Percentiles rank a stretch among this genome's conserved stretches.
Evolutionary conservation across 2,113 vertebrate genomes (phyloP).

Genomic region (Parus major): DNA sequence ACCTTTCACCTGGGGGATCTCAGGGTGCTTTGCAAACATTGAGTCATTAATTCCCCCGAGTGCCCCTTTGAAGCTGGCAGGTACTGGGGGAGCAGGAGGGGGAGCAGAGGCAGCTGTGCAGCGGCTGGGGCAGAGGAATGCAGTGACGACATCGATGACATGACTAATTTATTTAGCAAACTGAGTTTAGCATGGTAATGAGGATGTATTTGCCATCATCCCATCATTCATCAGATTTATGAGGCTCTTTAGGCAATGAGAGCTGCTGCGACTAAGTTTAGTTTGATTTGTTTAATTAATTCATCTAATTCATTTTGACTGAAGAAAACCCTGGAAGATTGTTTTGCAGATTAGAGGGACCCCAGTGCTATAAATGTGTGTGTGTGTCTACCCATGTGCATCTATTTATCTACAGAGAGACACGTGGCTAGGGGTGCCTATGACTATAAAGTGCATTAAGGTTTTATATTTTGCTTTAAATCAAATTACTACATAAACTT

Average conservation of each 20-base stretch:
- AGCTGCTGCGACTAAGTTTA: constrained; percentile 51
- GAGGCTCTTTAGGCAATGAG: constrained; percentile 50
- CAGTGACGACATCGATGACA: constrained; percentile 36
- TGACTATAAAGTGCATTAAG: not conserved
- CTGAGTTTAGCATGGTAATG: constrained; percentile 71
- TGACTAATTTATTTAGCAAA: constrained; percentile 66
- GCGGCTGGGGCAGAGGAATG: constrained; percentile 14
- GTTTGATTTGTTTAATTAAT: constrained; percentile 65
- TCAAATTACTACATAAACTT: not conserved
- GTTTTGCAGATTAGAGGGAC: constrained; percentile 8
- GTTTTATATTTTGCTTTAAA: not conserved
- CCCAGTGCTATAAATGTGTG: not conserved
- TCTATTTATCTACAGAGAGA: not conserved
- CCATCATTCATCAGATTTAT: constrained; percentile 63
- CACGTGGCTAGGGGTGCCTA: not conserved
- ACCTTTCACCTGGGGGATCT: constrained; percentile 48
- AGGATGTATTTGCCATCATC: constrained; percentile 67
- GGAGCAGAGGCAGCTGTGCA: not conserved
- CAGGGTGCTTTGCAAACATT: constrained; percentile 37
- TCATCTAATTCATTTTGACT: constrained; percentile 46
- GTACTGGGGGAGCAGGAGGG: constrained; percentile 10
- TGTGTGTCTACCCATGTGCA: not conserved
- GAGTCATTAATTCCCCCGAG: constrained; percentile 36
- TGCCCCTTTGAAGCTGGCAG: constrained; percentile 48
- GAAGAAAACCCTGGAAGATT: not conserved